phyloP scores from a whole-genome alignment of 2,797 vertebrate species.

The Lacerta agilis region DNA sequence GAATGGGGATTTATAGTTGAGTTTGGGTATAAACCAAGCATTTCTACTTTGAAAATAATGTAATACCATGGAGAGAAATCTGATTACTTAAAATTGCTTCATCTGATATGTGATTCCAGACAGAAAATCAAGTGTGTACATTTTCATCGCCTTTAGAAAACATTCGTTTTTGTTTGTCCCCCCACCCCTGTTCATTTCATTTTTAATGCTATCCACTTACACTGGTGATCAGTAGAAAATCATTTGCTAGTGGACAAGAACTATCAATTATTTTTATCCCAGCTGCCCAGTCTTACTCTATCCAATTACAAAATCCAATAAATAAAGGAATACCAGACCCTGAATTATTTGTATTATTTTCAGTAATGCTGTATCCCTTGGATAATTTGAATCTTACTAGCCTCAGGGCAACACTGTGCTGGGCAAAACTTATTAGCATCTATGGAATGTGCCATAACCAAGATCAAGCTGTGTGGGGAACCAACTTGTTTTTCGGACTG shows the following conservation, averaged over 20 bases:
- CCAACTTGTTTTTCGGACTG: not conserved
- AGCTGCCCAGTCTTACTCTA: constrained; percentile 59
- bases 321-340: constrained; percentile 64
- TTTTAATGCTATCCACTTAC: constrained; percentile 71
- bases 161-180: constrained; percentile 44
- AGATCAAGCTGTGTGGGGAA: constrained; percentile 27
- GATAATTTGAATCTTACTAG: constrained; percentile 10
- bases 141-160: constrained; percentile 61
- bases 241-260: constrained; percentile 68
- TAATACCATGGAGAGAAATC: constrained; percentile 50
- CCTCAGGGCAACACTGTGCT: not conserved
- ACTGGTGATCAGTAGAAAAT: constrained; percentile 61
- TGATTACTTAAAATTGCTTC: constrained; percentile 63
- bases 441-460: constrained; percentile 38
- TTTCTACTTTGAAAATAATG: constrained; percentile 23
- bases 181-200: constrained; percentile 63
- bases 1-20: not conserved
- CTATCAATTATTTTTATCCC: constrained; percentile 72
- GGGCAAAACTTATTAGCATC: constrained; percentile 49
- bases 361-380: constrained; percentile 45
- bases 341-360: constrained; percentile 49
- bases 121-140: constrained; percentile 57
- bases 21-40: constrained; percentile 17
- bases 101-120: constrained; percentile 57
- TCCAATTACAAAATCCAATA: constrained; percentile 70